Percentiles rank a stretch among this genome's conserved stretches.
Evolutionary conservation across 2,797 vertebrate species (phyloP).

Genomic region (Xiphorhynchus erythropygius): DNA sequence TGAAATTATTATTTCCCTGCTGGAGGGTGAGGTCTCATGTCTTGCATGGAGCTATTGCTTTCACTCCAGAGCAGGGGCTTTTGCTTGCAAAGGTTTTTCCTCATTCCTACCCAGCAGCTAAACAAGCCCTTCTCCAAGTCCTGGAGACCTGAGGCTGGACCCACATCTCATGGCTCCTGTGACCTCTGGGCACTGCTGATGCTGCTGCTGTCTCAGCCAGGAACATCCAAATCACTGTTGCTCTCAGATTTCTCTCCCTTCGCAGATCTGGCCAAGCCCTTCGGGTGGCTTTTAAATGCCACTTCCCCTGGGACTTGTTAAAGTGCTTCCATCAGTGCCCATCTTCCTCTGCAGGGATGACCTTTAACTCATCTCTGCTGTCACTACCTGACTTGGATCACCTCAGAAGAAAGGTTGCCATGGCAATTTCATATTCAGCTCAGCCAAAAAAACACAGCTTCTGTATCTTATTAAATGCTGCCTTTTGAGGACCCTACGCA

Average conservation of each 20-base stretch:
- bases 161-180: neutral
- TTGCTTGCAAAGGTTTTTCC: neutral
- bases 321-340: constrained; percentile 71
- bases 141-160: neutral
- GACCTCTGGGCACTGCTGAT: neutral
- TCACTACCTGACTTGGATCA: constrained; percentile 75
- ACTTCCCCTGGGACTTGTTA: constrained; percentile 72
- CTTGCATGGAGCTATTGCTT: neutral
- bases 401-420: constrained; percentile 79
- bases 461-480: constrained; percentile 76
- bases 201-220: neutral
- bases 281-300: constrained; percentile 59
- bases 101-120: neutral
- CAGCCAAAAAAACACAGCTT: constrained; percentile 45
- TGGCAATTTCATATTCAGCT: constrained; percentile 70
- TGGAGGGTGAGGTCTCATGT: neutral
- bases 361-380: constrained; percentile 76
- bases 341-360: constrained; percentile 68
- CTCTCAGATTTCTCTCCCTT: neutral
- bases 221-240: neutral
- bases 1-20: neutral
- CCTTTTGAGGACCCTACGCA: constrained; percentile 45
- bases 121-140: neutral
- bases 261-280: neutral
- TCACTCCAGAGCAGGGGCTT: neutral